Percentiles rank a stretch among this genome's conserved stretches.
phyloP scores from a whole-genome alignment of 2,113 vertebrate genomes.

The Aspiorhynchus laticeps region DNA sequence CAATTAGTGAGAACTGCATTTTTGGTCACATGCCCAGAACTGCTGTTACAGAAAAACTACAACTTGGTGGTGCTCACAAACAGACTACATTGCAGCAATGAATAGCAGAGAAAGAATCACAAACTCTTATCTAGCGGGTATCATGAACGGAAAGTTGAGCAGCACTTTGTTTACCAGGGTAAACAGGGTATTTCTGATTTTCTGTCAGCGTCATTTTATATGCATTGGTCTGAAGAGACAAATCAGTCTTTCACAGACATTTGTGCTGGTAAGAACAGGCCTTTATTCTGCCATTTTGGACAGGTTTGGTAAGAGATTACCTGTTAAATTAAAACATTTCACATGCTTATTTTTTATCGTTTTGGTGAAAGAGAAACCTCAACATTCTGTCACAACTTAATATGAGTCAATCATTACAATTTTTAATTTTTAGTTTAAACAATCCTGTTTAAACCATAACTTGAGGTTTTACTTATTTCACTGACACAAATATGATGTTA shows the following conservation, averaged over 20 bases:
- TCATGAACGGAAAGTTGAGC: neutral
- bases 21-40: neutral
- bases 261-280: neutral
- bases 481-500: neutral
- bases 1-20: neutral
- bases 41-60: neutral
- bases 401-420: neutral
- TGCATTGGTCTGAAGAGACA: neutral
- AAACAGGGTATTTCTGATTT: neutral
- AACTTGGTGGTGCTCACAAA: neutral
- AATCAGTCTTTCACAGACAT: neutral
- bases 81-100: neutral
- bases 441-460: neutral
- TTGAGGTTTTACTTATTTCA: neutral
- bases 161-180: neutral
- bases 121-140: neutral
- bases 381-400: neutral
- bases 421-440: neutral
- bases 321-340: no score
- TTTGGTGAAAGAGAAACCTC: neutral
- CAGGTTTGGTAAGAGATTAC: neutral
- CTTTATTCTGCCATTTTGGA: neutral
- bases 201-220: neutral
- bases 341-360: neutral
- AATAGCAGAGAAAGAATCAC: neutral